These are phyloP conservation scores for Hippoglossus stenolepis DNA, from an alignment of 2,113 vertebrate genomes.

Conservation along the genomic window DNA sequence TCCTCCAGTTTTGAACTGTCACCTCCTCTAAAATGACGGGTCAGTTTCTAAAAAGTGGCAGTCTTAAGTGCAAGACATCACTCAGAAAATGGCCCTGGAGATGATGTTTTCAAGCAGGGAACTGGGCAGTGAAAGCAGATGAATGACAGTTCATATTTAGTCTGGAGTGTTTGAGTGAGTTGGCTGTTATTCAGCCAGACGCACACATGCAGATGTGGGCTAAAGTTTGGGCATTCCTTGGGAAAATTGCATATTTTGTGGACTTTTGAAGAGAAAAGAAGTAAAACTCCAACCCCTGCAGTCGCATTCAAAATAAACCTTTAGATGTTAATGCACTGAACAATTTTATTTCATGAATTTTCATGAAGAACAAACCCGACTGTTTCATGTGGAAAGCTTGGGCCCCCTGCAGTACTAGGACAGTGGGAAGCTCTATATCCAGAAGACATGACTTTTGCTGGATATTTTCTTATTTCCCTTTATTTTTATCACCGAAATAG, in stretches of 20 bases:
- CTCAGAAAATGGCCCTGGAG: neutral
- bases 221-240: neutral
- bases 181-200: neutral
- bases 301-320: neutral
- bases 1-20: neutral
- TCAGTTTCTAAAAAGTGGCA: no score
- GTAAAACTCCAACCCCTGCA: neutral
- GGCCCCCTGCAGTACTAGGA: neutral
- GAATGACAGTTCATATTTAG: neutral
- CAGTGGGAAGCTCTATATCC: neutral
- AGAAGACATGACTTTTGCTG: no score
- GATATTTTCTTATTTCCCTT: no score
- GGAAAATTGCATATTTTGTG: neutral
- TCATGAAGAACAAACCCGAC: neutral
- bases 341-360: neutral
- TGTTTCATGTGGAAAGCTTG: neutral
- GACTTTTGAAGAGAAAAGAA: neutral
- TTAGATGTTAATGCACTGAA: neutral
- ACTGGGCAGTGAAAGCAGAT: neutral
- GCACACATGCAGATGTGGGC: no score
- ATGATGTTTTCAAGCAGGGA: no score
- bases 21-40: neutral
- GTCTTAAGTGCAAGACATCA: neutral
- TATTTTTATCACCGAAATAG: no score
- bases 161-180: neutral